A percentile compares a stretch with the other conserved stretches of the same genome.
Conservation (phyloP, 2,888 invertebrate genomes). For the Erannis defoliaria region DNA sequence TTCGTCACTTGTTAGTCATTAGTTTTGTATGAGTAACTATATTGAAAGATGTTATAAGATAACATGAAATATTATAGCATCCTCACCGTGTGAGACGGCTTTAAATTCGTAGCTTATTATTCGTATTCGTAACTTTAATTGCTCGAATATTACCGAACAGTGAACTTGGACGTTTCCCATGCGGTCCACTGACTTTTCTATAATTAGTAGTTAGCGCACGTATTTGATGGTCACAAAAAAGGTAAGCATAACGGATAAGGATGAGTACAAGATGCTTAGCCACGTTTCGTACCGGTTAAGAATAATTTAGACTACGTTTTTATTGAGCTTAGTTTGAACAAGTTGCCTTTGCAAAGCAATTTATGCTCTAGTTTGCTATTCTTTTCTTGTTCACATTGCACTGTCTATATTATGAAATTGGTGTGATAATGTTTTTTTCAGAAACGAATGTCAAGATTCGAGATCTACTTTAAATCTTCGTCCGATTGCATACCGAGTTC, state of each 20-base stretch:
- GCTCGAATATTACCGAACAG: constrained; percentile 16
- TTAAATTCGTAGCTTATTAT: too few relatives aligned
- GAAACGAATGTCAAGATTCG: too few relatives aligned
- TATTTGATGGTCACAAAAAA: constrained; percentile 43
- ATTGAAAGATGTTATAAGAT: too few relatives aligned
- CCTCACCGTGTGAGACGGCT: too few relatives aligned
- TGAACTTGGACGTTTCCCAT: constrained; percentile 30
- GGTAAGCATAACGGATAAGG: constrained; percentile 41
- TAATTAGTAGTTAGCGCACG: constrained; percentile 39
- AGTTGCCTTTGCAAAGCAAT: background rate
- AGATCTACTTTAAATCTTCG: too few relatives aligned
- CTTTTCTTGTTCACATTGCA: background rate
- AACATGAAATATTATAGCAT: too few relatives aligned
- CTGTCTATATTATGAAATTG: too few relatives aligned
- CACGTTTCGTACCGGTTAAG: constrained; percentile 29
- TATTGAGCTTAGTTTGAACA: constrained; percentile 23
- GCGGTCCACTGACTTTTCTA: constrained; percentile 40
- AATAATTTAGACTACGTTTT: constrained; percentile 34
- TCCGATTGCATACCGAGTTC: too few relatives aligned
- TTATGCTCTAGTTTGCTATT: background rate
- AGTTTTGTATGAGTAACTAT: too few relatives aligned
- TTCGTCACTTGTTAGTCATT: too few relatives aligned
- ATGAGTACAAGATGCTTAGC: constrained; percentile 39
- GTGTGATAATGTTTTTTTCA: too few relatives aligned
- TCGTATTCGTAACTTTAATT: constrained; percentile 22